Evolutionary conservation across 2,113 vertebrate genomes (phyloP), one percentile per base, ranked within the genome.

Genomic region (Aythya baeri): DNA sequence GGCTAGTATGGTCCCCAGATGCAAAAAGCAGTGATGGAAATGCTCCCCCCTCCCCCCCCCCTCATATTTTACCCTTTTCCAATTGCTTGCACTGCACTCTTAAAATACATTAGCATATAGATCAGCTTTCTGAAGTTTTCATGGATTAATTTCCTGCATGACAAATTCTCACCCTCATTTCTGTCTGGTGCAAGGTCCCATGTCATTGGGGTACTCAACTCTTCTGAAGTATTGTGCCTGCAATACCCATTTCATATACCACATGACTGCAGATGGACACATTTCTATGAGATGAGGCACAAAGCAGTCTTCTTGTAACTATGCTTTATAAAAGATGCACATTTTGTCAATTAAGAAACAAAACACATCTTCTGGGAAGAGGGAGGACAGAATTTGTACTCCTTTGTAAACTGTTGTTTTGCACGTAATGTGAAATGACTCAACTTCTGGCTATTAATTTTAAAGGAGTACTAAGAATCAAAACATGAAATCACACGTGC

Each of bases 121-220:
- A 96, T 70, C 72, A 95, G 65, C 58, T 90, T 54, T 43, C 57
- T 88, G 85, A 86, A 32, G 32, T 57, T 81, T 86, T 65, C 0
- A 0, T 58, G 58, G 66, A 83, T 91, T 95, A 75, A 95, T 92
- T 95, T 96, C 74, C 80, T 93, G 83, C 93, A 88, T 90, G 91
- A 81, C 34, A 58, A 68, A 83, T 92, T 93, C 71, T 38, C 23
- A 62, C 21, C 32, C 66, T 93, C 32, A 1, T 93, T 94, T 89
- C 80, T 82, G 3, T 44, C 63, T 84, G 44, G 58, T 50, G 66
- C 66, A 81, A 74, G 46, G 61, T 86, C 72, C 85, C 79, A 66
- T 52, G 26, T 86, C 80, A 67, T 6, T 49, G 55, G 21, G 43
- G 26, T 61, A 57, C 78, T 89, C 84, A 71, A 77, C 80, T 83